phyloP scores from a whole-genome alignment of 2,888 invertebrate genomes.

The Mechanitis messenoides region DNA sequence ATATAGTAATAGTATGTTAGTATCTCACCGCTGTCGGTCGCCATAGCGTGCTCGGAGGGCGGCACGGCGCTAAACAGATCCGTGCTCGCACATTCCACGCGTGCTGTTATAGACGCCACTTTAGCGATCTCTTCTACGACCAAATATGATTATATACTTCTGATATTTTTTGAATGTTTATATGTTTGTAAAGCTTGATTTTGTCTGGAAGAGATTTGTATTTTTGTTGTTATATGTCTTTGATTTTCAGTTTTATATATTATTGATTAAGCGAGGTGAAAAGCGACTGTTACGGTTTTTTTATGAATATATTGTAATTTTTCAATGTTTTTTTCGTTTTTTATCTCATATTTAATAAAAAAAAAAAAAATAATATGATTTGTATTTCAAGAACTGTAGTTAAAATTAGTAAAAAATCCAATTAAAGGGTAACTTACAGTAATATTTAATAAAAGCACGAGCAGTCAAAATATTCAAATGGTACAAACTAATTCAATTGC shows the following conservation, averaged over 20 bases:
- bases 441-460: background rate
- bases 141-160: too few species aligned
- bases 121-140: slow-evolving; percentile 45
- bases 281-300: slow-evolving; percentile 11
- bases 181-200: slow-evolving; percentile 24
- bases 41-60: slow-evolving; percentile 74
- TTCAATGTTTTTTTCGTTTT: background rate
- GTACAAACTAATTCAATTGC: slow-evolving; percentile 30
- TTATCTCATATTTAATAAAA: too few species aligned
- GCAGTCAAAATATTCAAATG: background rate
- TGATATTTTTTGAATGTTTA: background rate
- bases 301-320: slow-evolving; percentile 5
- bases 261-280: slow-evolving; percentile 10
- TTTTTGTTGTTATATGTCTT: slow-evolving; percentile 8
- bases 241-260: background rate
- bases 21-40: slow-evolving; percentile 71
- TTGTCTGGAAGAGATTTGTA: slow-evolving; percentile 23
- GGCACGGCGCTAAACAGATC: slow-evolving; percentile 69
- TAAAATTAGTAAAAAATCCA: too few species aligned
- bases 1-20: slow-evolving; percentile 6
- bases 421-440: background rate
- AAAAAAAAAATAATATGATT: too few species aligned
- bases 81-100: slow-evolving; percentile 72
- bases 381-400: too few species aligned
- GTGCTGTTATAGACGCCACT: slow-evolving; percentile 66